A percentile compares a stretch with the other conserved stretches of the same genome.
phyloP scores from a whole-genome alignment of 2,797 vertebrate species.

The Poeciliopsis gracilis region DNA sequence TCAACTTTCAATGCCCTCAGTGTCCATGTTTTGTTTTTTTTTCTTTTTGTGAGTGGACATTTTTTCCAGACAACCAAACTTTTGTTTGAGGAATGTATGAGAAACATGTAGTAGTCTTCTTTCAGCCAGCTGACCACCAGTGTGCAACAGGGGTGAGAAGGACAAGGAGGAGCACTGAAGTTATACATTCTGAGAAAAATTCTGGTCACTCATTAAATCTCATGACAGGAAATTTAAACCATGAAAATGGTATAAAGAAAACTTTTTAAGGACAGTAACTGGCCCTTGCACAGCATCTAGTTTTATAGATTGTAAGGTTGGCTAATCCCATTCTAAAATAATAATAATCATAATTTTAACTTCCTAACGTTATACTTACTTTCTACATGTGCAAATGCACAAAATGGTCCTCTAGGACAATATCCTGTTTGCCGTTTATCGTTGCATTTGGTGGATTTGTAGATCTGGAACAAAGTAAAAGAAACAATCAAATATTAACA shows the following conservation, averaged over 20 bases:
- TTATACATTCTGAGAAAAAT: not conserved
- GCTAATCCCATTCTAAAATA: not conserved
- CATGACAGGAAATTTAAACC: not conserved
- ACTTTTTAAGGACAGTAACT: not conserved
- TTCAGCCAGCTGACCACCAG: not conserved
- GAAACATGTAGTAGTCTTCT: not conserved
- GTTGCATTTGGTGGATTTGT: slow-evolving; percentile 96
- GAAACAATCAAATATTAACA: not conserved
- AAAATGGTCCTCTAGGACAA: slow-evolving; percentile 93
- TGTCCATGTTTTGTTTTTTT: no score
- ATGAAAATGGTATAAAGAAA: not conserved
- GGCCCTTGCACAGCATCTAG: not conserved
- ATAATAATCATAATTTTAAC: not conserved
- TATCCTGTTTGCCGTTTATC: slow-evolving; percentile 94
- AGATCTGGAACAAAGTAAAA: slow-evolving; percentile 81
- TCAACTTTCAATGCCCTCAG: no score
- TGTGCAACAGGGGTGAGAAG: not conserved
- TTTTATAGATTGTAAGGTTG: not conserved
- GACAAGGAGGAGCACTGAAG: not conserved
- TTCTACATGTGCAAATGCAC: slow-evolving; percentile 93
- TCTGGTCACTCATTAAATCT: not conserved
- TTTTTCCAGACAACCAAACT: not conserved
- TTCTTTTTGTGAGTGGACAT: no score
- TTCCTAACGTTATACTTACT: slow-evolving; percentile 78
- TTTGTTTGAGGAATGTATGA: not conserved